Base-by-base conservation (phyloP, 1,140 invertebrate genomes). In the Neodiprion pinetum region DNA sequence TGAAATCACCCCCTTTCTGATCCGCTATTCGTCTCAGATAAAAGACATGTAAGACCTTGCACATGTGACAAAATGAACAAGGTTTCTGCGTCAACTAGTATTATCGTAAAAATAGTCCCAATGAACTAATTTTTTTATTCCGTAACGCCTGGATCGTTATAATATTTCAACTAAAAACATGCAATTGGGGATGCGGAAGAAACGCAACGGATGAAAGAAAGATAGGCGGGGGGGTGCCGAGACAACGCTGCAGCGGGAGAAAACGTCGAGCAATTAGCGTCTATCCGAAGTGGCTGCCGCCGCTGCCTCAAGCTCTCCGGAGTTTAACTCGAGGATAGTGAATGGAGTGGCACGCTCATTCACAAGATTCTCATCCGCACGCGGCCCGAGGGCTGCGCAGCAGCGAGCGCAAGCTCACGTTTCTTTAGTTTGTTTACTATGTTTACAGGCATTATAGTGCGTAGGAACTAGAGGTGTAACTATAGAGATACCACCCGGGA, bases 321-420 rank as follows among this genome's bases (percentile, higher is more conserved):
- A 48, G 76, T 74, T 80, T 82, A 78, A 79, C 76, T 85, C 83
- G 85, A 87, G 86, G 28, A 40, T 40, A 87, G 85, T 87, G 85
- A 87, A 87, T 87, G 85, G 85, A 81, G 80, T 85, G 84, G 82
- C 81, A 61, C 74, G 81, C 81, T 86, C 85, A 87, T 87, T 87
- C 85, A 87, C 82, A 86, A 87, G 84, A 84, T 86, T 87, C 86
- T 86, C 85, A 71, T 72, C 66, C 66, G 71, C 21, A 23, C 17
- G 28, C 61, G 49, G 28, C 50, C 14, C 1, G 23, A 48, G 71
- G 74, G 73, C 72, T 72, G 66, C 70, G 47, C 50, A 68, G 53
- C 23, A 50, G 73, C 48, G 72, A 50, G 71, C 70, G 67, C n/a
- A 28, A 17, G 77, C 74, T 74, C 77, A 78, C 78, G 80, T 81